Conservation (phyloP, 2,888 invertebrate genomes). For the Caenorhabditis uteleia region DNA sequence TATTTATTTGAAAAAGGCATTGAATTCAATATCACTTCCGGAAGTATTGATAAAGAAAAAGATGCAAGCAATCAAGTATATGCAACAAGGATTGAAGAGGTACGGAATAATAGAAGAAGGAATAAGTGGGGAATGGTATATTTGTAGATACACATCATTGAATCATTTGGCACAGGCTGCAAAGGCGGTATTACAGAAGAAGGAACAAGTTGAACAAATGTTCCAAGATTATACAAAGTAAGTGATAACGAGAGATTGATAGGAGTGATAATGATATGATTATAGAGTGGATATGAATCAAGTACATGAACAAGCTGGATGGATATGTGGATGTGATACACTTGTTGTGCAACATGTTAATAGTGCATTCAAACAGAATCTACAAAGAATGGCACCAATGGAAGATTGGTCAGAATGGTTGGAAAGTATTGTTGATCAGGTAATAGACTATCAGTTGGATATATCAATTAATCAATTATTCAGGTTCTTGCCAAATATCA, state of each 20-base stretch:
- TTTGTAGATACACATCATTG: constrained; percentile 82
- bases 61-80: constrained; percentile 78
- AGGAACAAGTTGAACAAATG: constrained; percentile 94
- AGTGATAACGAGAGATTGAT: too few species aligned
- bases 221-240: constrained; percentile 84
- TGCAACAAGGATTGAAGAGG: constrained; percentile 75
- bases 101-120: constrained; percentile 1
- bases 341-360: constrained; percentile 75
- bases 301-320: constrained; percentile 87
- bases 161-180: constrained; percentile 96
- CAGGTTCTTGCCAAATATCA: constrained; percentile 85
- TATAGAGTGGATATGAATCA: constrained; percentile 92
- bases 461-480: constrained; percentile 2
- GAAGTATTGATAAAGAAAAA: constrained; percentile 71
- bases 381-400: constrained; percentile 83
- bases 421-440: constrained; percentile 85
- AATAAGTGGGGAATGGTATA: not conserved
- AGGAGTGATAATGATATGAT: too few species aligned
- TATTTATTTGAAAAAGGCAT: constrained; percentile 81
- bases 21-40: constrained; percentile 15
- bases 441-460: not conserved
- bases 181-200: constrained; percentile 91
- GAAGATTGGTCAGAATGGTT: constrained; percentile 99
- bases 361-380: constrained; percentile 74
- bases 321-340: constrained; percentile 95